Evolutionary conservation across 2,888 invertebrate species (phyloP), one percentile per base, ranked within the genome.

Genomic region (Xanthia icteritia): DNA sequence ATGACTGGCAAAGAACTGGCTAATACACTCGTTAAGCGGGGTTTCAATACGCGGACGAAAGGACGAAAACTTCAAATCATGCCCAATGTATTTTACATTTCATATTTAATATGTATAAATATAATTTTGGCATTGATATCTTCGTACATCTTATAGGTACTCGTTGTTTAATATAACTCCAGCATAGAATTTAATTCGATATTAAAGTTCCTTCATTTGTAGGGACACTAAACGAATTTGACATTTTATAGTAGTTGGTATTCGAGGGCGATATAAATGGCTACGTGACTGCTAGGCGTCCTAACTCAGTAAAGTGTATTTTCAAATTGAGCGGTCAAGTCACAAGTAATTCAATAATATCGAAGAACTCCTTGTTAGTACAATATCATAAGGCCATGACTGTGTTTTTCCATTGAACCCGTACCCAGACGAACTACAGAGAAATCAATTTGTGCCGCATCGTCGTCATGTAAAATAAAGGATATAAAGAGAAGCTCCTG

Each of bases 401-500:
- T 89, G 79, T 86, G 88, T 88, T 89, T 90, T 88, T 87, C 83
- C 87, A 88, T 89, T 88, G 81, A 79, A 73, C 86, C 84, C 81
- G 71, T 82, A 83, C 88, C 90, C 86, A 86, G 72, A 77, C 89
- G 87, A 90, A 91, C 86, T 77, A 80, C 81, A 81, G 85, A 88
- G 89, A 90, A 93, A 93, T 93, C 93, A 93, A 93, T 94, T 93
- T 93, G 91, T 90, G 89, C 91, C 82, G 82, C 87, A 86, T 86
- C 89, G 87, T 87, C 88, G 87, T 90, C 90, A 91, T 93, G 92
- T 92, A 92, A 93, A 93, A 93, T 93, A 92, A 93, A 93, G 89
- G 90, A 91, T 92, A 91, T 90, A 91, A 90, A 91, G 86, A 87
- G 87, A 83, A 91, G 89, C 89, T 90, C 81, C 88, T 88, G 91